These are phyloP conservation scores for Daktulosphaira vitifoliae DNA, from an alignment of 1,140 invertebrate genomes.

Conservation along the genomic window DNA sequence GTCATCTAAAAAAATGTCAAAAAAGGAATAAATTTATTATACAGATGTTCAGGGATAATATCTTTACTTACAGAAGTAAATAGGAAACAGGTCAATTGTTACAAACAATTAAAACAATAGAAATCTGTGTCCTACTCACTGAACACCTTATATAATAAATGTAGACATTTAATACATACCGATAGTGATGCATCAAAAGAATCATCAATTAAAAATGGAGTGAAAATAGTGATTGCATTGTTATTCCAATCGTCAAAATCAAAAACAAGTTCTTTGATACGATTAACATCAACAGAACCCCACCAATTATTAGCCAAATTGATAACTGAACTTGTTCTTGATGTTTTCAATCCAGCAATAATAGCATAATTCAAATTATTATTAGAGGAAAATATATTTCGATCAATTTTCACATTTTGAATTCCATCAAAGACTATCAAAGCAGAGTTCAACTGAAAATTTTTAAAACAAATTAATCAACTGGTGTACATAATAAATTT, in stretches of 20 bases:
- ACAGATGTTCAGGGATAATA: too few relatives aligned
- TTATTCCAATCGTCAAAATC: constrained; percentile 99
- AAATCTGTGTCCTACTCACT: too few relatives aligned
- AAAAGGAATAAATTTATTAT: too few relatives aligned
- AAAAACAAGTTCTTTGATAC: constrained; percentile 82
- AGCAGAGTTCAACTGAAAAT: constrained; percentile 57
- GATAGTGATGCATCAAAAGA: constrained; percentile 67
- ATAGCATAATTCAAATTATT: constrained; percentile 87
- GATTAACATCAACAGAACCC: constrained; percentile 63
- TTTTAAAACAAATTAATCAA: too few relatives aligned
- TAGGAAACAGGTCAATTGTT: too few relatives aligned
- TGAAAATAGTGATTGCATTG: constrained; percentile 82
- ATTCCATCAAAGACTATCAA: constrained; percentile 87
- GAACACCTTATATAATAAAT: too few relatives aligned
- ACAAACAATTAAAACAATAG: too few relatives aligned
- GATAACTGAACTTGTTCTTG: constrained; percentile 75
- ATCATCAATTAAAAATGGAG: constrained; percentile 74
- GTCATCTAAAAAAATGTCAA: neutral
- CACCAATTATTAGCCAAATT: constrained; percentile 94
- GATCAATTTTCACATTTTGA: constrained; percentile 82
- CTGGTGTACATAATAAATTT: constrained; percentile 39
- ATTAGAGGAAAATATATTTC: constrained; percentile 75
- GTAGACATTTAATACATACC: constrained; percentile 36
- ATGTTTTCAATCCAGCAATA: constrained; percentile 81
- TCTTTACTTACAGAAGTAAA: too few relatives aligned